Evolutionary conservation across 2,113 vertebrate genomes (phyloP).

Genomic region (Alligator sinensis): DNA sequence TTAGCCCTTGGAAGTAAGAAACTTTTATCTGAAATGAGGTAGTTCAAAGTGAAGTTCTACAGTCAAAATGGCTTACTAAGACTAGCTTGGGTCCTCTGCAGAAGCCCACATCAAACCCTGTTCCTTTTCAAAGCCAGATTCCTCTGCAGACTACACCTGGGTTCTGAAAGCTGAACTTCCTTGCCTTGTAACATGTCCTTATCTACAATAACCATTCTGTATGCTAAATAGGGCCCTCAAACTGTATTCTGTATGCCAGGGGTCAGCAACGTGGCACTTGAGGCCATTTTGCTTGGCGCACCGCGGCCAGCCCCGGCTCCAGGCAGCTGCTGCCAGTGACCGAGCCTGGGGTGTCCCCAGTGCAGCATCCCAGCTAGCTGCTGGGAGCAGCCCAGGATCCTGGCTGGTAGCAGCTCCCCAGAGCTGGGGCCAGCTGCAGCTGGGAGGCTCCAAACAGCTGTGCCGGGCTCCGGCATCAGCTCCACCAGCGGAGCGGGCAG

Average conservation of each 20-base stretch:
- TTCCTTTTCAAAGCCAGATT: slow-evolving; percentile 6
- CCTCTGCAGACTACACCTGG: neutral
- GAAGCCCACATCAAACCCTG: neutral
- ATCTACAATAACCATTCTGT: neutral
- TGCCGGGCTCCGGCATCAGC: too few relatives aligned
- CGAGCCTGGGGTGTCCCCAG: too few relatives aligned
- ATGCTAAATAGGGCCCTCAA: neutral
- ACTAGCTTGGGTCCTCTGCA: neutral
- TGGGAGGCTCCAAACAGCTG: too few relatives aligned
- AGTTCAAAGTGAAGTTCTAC: neutral
- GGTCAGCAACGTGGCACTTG: neutral
- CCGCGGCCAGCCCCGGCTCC: too few relatives aligned
- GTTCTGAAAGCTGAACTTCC: neutral
- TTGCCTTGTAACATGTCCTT: neutral
- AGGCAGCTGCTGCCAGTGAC: too few relatives aligned
- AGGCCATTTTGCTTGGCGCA: too few relatives aligned
- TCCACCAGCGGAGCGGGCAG: too few relatives aligned
- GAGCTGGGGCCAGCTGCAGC: too few relatives aligned
- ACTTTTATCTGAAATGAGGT: neutral
- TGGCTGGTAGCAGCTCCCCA: too few relatives aligned
- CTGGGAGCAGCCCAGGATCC: too few relatives aligned
- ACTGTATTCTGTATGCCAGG: too few relatives aligned
- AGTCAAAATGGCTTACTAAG: neutral
- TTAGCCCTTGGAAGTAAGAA: neutral
- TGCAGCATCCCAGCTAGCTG: too few relatives aligned